Evolutionary conservation across 2,797 vertebrate genomes (phyloP), one percentile per base, ranked within the genome.

Genomic region (Hafferia zeledoni): DNA sequence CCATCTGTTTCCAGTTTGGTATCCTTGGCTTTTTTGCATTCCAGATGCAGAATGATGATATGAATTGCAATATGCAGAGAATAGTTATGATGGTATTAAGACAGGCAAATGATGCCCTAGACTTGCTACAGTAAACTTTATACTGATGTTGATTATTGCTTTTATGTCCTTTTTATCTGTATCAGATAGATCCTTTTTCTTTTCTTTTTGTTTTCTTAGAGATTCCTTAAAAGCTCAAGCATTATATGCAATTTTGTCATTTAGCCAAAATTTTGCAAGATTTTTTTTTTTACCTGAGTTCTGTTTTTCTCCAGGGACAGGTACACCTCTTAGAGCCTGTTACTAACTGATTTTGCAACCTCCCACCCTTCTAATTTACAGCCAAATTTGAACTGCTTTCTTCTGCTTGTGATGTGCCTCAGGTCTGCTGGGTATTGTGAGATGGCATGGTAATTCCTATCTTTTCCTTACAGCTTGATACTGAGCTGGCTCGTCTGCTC

Each of bases 41-140:
- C 63, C 93, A 94, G 89, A 89, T 81, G 80, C 67, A 88, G 67
- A 89, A 93, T 52, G 79, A 61, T 85, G 52, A 81, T 43, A 79
- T 88, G 59, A 89, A 50, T 53, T 53, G 44, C 60, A 72, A 65
- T 76, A 53, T 35, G 25, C 69, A 75, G 78, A 80, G 60, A 94
- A 87, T 83, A 46, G 30, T 63, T 55, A 49, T 60, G 69, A 83
- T 71, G 65, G 17, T 61, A 61, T 33, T 56, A 87, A 83, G 18
- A 44, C 31, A 75, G 65, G 27, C 5, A 79, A 86, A 84, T 41
- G 6, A 89, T 89, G 46, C 28, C 69, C 61, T 83, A 69, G 43
- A 52, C 41, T 72, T 52, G 30, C 11, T 78, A 33, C 17, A 27
- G 35, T 61, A 16, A 52, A 52, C 92, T 92, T 92, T 78, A 41